Evolutionary conservation across 2,113 vertebrate genomes (phyloP).

Genomic region (Siniperca chuatsi): DNA sequence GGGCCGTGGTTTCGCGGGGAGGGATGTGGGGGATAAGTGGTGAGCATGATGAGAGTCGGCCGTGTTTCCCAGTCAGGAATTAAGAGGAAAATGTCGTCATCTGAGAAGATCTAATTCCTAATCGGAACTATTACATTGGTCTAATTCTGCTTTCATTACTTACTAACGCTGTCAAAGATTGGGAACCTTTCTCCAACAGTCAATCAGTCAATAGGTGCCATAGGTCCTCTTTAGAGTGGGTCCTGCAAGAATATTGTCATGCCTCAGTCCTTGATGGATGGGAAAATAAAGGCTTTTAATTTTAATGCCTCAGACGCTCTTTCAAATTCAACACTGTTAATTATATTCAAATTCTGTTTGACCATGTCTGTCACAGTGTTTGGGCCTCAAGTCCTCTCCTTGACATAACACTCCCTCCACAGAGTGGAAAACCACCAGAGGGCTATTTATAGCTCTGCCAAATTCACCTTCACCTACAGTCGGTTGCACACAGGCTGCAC

Average conservation of each 20-base stretch:
- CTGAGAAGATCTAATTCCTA: slow-evolving; percentile 19
- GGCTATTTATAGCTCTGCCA: slow-evolving; percentile 63
- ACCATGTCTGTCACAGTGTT: neutral
- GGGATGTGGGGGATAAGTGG: neutral
- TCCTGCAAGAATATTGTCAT: neutral
- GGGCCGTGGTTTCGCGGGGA: neutral
- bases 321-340: neutral
- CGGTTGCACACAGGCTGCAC: slow-evolving; percentile 17
- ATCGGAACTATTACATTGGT: slow-evolving; percentile 28
- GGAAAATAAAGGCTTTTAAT: slow-evolving; percentile 14
- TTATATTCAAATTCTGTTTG: neutral
- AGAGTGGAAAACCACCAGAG: slow-evolving; percentile 54
- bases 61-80: slow-evolving; percentile 9
- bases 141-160: slow-evolving; percentile 27
- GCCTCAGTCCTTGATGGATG: neutral
- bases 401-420: slow-evolving; percentile 22
- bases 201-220: neutral
- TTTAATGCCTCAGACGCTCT: neutral
- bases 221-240: neutral
- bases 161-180: neutral
- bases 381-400: slow-evolving; percentile 16
- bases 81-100: slow-evolving; percentile 31
- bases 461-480: slow-evolving; percentile 22
- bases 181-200: neutral
- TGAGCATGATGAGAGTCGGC: neutral